phyloP scores from a whole-genome alignment of 2,888 invertebrate genomes.

The Bursaphelenchus okinawaensis region DNA sequence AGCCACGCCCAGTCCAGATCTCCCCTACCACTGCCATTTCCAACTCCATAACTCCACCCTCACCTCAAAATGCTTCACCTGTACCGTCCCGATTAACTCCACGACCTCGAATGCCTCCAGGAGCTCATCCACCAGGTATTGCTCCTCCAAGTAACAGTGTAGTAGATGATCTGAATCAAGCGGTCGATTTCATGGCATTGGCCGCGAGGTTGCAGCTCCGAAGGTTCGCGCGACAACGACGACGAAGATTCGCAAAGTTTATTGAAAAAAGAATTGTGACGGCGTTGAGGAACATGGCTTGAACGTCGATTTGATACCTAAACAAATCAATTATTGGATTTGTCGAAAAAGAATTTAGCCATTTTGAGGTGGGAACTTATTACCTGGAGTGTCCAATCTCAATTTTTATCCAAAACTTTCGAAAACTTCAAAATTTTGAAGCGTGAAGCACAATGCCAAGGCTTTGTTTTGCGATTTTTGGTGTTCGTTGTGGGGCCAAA shows the following conservation, averaged over 20 bases:
- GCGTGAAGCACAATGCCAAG: neutral
- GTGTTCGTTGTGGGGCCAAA: neutral
- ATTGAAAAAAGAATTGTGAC: neutral
- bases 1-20: neutral
- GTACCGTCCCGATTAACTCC: slow-evolving; percentile 6
- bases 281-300: neutral
- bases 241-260: slow-evolving; percentile 6
- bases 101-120: slow-evolving; percentile 4
- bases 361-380: too few species aligned
- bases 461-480: neutral
- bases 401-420: too few species aligned
- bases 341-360: too few species aligned
- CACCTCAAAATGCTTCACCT: neutral
- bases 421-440: too few species aligned
- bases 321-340: neutral
- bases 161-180: slow-evolving; percentile 27
- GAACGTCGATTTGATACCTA: neutral
- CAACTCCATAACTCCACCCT: neutral
- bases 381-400: too few species aligned
- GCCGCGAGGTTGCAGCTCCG: slow-evolving; percentile 24
- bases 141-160: slow-evolving; percentile 22
- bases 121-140: slow-evolving; percentile 18
- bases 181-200: slow-evolving; percentile 27
- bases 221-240: slow-evolving; percentile 12
- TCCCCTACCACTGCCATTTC: slow-evolving; percentile 1